Conservation (phyloP, 1,140 invertebrate genomes). For the Caenorhabditis latens region DNA sequence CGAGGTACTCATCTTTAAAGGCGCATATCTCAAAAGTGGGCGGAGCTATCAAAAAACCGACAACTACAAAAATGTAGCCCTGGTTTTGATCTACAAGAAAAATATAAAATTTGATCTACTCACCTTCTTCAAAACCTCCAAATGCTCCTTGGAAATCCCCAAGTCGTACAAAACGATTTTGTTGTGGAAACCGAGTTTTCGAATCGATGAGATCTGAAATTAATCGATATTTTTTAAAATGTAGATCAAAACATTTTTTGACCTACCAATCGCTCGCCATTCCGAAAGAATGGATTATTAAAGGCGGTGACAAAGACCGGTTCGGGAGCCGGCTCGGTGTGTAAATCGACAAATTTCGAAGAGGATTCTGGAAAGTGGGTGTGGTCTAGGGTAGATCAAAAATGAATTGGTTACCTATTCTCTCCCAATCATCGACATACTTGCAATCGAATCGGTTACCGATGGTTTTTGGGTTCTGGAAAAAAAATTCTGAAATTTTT, state of each 20-base stretch:
- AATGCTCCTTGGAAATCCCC: not conserved
- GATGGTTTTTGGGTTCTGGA: not conserved
- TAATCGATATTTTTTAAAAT: not conserved
- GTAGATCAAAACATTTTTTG: not conserved
- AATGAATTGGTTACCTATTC: not conserved
- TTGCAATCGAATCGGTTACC: conserved; percentile 2
- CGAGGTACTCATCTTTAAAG: too few species aligned
- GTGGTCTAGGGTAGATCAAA: not conserved
- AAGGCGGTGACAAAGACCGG: conserved; percentile 4
- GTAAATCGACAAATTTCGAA: not conserved
- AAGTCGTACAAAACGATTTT: conserved; percentile 40
- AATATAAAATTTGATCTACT: not conserved
- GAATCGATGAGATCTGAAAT: conserved; percentile 41
- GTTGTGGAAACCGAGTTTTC: conserved; percentile 1
- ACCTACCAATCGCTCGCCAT: not conserved
- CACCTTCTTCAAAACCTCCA: not conserved
- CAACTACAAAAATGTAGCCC: too few species aligned
- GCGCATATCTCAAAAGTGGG: too few species aligned
- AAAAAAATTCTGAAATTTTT: not conserved
- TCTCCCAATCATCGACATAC: conserved; percentile 19
- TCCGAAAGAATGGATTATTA: not conserved
- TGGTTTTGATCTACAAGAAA: not conserved
- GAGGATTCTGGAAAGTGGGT: not conserved
- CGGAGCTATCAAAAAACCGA: too few species aligned
- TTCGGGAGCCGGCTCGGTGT: not conserved